Conservation (phyloP, 2,888 invertebrate genomes). For the Sphaerophoria taeniata region DNA sequence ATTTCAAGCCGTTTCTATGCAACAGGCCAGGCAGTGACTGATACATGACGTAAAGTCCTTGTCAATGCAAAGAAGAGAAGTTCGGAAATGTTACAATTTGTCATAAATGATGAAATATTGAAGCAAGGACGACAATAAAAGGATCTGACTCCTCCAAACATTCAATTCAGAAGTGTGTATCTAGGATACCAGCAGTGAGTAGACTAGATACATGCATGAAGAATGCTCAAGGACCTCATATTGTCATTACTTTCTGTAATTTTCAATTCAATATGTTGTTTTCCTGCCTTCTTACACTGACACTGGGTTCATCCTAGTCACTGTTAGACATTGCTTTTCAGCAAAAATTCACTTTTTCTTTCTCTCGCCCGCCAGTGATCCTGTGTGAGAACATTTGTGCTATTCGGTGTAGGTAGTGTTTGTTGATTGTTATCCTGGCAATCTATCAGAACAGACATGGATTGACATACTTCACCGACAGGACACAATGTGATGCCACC, state of each 20-base stretch:
- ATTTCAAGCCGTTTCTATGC: conserved; percentile 39
- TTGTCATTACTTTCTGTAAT: conserved; percentile 51
- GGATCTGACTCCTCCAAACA: conserved; percentile 11
- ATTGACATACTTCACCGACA: conserved; percentile 65
- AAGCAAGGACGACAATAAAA: conserved; percentile 23
- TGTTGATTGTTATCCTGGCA: conserved; percentile 58
- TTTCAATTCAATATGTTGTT: conserved; percentile 44
- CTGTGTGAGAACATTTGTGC: no score
- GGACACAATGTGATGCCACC: conserved; percentile 42
- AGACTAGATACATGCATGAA: not conserved
- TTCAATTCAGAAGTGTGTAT: not conserved
- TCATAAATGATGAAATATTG: conserved; percentile 56
- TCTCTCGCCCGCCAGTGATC: not conserved
- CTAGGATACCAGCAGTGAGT: not conserved
- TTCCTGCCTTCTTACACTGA: conserved; percentile 9
- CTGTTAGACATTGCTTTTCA: not conserved
- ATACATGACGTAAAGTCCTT: not conserved
- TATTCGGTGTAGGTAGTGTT: not conserved
- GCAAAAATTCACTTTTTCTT: not conserved
- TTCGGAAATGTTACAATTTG: conserved; percentile 46
- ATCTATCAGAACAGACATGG: conserved; percentile 52
- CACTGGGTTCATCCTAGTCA: not conserved
- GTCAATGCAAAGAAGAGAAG: not conserved
- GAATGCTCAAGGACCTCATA: conserved; percentile 34
- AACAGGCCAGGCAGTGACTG: conserved; percentile 44